Evolutionary conservation across 2,113 vertebrate species (phyloP), one percentile per base, ranked within the genome.

Genomic region (Lichenostomus cassidix): DNA sequence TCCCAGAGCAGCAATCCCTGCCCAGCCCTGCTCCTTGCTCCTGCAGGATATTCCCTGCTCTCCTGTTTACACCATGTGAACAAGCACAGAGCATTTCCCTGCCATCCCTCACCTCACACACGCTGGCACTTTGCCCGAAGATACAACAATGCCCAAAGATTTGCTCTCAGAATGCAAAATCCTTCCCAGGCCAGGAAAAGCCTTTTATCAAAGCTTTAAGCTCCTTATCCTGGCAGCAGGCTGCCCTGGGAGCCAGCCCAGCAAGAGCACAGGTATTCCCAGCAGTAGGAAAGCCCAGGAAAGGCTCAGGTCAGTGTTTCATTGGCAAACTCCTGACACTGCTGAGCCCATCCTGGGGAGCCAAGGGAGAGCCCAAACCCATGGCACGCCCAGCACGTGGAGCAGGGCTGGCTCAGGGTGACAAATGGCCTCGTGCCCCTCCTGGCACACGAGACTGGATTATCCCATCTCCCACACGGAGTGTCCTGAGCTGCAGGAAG

Each of bases 321-420:
- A 3, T 5, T 12, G 22, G 49, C 53, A 41, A 14, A 27, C 11
- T 23, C 47, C 47, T 2, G 21, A 31, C 16, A 1, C 7, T 41
- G 73, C 64, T 0, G 23, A 56, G 53, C 8, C 49, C 5, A 0
- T 2, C 41, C 77, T 1, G 6, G 16, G 1, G 24, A 15, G 55
- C 67, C 1, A 2, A 53, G 49, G 41, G 77, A 50, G 60, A 56
- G 63, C 35, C 23, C 22, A 39, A 19, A 24, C 22, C 71, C 12
- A 3, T 6, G 3, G 3, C 1, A 4, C 0, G 31, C 37, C 67
- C 10, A 49, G 93, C 78, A 28, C 18, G 3, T 0, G 7, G 20
- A 42, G 53, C 33, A 4, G 15, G 28, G 73, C 59, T 58, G 84
- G 73, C 92, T 53, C 0, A 1, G 29, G 82, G 46, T 23, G 55